Percentiles rank a stretch among this genome's conserved stretches.
These are phyloP conservation scores for Belonocnema kinseyi DNA, from an alignment of 1,140 invertebrate species.

Conservation along the genomic window DNA sequence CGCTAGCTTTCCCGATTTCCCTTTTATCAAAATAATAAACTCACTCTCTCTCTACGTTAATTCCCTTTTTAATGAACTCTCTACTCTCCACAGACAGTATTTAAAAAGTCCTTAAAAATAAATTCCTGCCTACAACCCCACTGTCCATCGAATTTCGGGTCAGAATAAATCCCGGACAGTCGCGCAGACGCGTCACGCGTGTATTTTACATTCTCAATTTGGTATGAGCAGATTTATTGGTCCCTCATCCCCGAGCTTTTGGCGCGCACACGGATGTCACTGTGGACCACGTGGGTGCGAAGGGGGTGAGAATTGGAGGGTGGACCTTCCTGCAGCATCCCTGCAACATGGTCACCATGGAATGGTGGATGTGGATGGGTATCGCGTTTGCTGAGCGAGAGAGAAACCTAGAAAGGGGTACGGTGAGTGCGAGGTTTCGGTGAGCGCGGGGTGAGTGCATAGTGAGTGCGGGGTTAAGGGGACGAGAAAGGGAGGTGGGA, in stretches of 20 bases:
- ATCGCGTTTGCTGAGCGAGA: background rate
- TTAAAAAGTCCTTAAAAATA: slow-evolving; percentile 29
- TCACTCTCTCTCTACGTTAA: background rate
- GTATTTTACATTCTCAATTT: slow-evolving; percentile 70
- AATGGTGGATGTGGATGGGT: background rate
- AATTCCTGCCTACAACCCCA: background rate
- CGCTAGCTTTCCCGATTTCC: background rate
- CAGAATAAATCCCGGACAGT: slow-evolving; percentile 61
- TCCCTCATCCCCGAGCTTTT: slow-evolving; percentile 5
- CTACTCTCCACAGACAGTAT: slow-evolving; percentile 24
- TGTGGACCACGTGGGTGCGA: slow-evolving; percentile 25
- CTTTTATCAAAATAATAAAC: background rate
- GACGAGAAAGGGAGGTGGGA: slow-evolving; percentile 43
- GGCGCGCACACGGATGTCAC: slow-evolving; percentile 21
- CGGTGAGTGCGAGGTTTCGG: background rate
- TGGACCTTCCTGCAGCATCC: slow-evolving; percentile 34
- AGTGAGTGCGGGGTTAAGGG: slow-evolving; percentile 37
- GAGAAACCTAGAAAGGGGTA: slow-evolving; percentile 36
- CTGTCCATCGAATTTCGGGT: slow-evolving; percentile 61
- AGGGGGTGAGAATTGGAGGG: slow-evolving; percentile 36
- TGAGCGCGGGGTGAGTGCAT: background rate
- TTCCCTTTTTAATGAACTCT: background rate
- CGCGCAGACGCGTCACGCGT: slow-evolving; percentile 60
- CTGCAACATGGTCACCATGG: slow-evolving; percentile 35
- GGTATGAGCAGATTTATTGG: slow-evolving; percentile 65